phyloP scores from a whole-genome alignment of 2,113 vertebrate species.

The Jaculus jaculus region DNA sequence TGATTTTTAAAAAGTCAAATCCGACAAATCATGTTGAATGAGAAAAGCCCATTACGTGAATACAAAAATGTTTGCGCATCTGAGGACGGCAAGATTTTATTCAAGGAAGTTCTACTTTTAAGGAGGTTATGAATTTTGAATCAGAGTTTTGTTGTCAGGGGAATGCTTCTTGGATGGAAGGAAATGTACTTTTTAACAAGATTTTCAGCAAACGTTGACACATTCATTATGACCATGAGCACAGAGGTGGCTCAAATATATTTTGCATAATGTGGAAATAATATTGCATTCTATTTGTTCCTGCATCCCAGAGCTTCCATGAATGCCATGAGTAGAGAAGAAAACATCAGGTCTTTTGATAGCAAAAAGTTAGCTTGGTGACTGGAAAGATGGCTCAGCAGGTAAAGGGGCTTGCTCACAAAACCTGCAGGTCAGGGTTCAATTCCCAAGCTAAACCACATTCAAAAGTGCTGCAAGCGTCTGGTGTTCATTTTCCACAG shows the following conservation, averaged over 20 bases:
- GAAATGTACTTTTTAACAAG: slow-evolving; percentile 72
- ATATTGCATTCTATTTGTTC: not conserved
- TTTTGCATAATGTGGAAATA: slow-evolving; percentile 66
- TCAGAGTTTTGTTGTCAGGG: slow-evolving; percentile 68
- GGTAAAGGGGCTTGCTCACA: too few relatives aligned
- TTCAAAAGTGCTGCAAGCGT: too few relatives aligned
- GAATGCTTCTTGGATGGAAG: slow-evolving; percentile 69
- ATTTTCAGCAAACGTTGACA: slow-evolving; percentile 72
- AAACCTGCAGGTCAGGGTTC: too few relatives aligned
- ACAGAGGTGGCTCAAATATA: slow-evolving; percentile 41
- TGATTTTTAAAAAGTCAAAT: slow-evolving; percentile 31
- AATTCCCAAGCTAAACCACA: too few relatives aligned
- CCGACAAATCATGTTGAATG: slow-evolving; percentile 31
- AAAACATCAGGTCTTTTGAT: not conserved
- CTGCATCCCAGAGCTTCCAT: fast-evolving
- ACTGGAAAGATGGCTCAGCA: too few relatives aligned
- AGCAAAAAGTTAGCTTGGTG: not conserved
- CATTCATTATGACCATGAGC: slow-evolving; percentile 62
- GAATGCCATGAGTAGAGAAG: not conserved
- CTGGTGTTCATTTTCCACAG: not conserved
- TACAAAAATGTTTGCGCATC: slow-evolving; percentile 17
- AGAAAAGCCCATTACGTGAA: not conserved
- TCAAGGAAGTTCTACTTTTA: slow-evolving; percentile 52
- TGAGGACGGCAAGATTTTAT: not conserved
- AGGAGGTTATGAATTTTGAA: slow-evolving; percentile 73